Evolutionary conservation across 2,888 invertebrate species (phyloP).

Genomic region (Teinopalpus imperialis): DNA sequence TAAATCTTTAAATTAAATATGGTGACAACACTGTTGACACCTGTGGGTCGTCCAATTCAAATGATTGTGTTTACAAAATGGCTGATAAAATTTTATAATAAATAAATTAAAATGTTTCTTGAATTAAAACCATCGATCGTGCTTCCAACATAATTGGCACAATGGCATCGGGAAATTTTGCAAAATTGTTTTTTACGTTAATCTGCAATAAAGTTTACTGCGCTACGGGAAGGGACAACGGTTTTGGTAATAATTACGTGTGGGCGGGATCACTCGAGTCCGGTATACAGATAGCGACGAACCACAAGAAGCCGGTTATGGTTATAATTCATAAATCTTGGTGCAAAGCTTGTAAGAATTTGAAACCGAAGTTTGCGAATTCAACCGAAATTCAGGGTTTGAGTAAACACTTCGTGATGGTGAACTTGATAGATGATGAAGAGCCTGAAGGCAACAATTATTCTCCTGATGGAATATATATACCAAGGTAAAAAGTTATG

Average conservation of each 20-base stretch:
- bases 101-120: slow-evolving; percentile 21
- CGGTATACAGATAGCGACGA: slow-evolving; percentile 60
- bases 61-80: slow-evolving; percentile 45
- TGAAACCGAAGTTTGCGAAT: slow-evolving; percentile 83
- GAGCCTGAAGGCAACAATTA: slow-evolving; percentile 75
- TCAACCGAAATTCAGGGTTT: slow-evolving; percentile 79
- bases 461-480: slow-evolving; percentile 85
- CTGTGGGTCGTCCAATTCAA: slow-evolving; percentile 38
- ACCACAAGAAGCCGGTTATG: slow-evolving; percentile 83
- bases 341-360: slow-evolving; percentile 84
- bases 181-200: slow-evolving; percentile 52
- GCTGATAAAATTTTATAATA: slow-evolving; percentile 35
- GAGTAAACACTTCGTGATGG: slow-evolving; percentile 85
- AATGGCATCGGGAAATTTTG: slow-evolving; percentile 53
- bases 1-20: too few species aligned
- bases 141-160: slow-evolving; percentile 22
- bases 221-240: slow-evolving; percentile 57
- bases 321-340: slow-evolving; percentile 85
- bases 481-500: slow-evolving; percentile 82
- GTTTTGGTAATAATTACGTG: slow-evolving; percentile 66
- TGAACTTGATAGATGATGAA: slow-evolving; percentile 83
- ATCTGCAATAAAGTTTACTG: slow-evolving; percentile 55
- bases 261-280: slow-evolving; percentile 75
- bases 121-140: slow-evolving; percentile 13
- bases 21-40: too few species aligned